Base-by-base conservation (phyloP, 2,888 invertebrate species). In the Cerceris ruficornis region DNA sequence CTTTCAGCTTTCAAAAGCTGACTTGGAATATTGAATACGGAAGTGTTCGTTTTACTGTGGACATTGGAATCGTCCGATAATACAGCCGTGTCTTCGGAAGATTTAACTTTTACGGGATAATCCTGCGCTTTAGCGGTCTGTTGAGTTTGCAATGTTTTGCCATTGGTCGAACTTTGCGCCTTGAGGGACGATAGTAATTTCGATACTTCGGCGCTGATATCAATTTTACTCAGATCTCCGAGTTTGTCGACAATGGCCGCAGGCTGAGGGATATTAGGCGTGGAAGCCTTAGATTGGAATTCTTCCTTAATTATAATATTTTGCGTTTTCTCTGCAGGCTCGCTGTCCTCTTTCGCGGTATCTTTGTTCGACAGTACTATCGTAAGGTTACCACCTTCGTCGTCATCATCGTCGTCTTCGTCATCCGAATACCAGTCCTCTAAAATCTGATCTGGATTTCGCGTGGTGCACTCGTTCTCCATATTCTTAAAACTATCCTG, bases 401-500 rank as follows among this genome's bases (percentile, higher is more conserved):
- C 90, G 5, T 91, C 89, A 39, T 90, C 90, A 17, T 93, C 94
- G 75, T 96, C 96, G 86, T 96, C 96, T 86, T 97, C 97, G 81
- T 96, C 96, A 89, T 96, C 96, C 1, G 96, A 97, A 89, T 97
- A 97, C 96, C 97, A 97, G 92, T 96, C 95, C 71, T 93, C 93
- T 57, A 92, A 91, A 70, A 91, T 88, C 66, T 87, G 88, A 15
- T 86, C 87, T 0, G 89, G 86, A 43, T 90, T 91, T 42, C 88
- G 89, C 17, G 86, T 68, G 4, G 80, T 67, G 14, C 88, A 77
- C 57, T 92, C 91, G 4, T 91, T 90, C 70, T 93, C 92, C 66
- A 93, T 88, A 64, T 93, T 93, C 73, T 94, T 89, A 42, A 89
- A 90, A 79, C 92, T 92, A 50, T 92, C 91, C 42, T 89, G 88